Conservation (phyloP, 2,888 invertebrate species). For the Carabus problematicus region DNA sequence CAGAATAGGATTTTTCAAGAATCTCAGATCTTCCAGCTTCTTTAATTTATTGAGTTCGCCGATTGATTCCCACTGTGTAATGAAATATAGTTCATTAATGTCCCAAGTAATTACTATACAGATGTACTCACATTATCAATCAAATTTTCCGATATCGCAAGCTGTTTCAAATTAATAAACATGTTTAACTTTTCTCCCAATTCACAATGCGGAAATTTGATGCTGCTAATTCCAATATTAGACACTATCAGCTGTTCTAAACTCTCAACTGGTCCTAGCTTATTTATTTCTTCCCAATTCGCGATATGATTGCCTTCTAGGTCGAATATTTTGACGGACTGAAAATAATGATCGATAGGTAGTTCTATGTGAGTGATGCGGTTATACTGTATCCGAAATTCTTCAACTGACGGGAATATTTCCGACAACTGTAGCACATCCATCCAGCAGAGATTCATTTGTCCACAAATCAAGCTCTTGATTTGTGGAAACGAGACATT, state of each 20-base stretch:
- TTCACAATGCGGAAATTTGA: slow-evolving; percentile 65
- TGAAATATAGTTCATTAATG: slow-evolving; percentile 29
- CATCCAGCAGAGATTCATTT: slow-evolving; percentile 74
- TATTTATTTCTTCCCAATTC: slow-evolving; percentile 80
- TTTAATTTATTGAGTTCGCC: slow-evolving; percentile 83
- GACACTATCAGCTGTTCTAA: slow-evolving; percentile 68
- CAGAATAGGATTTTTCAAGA: slow-evolving; percentile 75
- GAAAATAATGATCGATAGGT: slow-evolving; percentile 49
- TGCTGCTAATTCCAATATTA: slow-evolving; percentile 65
- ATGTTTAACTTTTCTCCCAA: slow-evolving; percentile 63
- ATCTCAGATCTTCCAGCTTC: slow-evolving; percentile 71
- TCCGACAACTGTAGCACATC: slow-evolving; percentile 71
- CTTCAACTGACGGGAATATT: slow-evolving; percentile 75
- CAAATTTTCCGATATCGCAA: slow-evolving; percentile 78
- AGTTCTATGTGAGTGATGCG: slow-evolving; percentile 65
- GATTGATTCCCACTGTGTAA: slow-evolving; percentile 79
- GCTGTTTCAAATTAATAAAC: slow-evolving; percentile 73
- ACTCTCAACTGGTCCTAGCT: slow-evolving; percentile 66
- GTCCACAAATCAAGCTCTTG: slow-evolving; percentile 73
- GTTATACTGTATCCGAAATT: slow-evolving; percentile 78
- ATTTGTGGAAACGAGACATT: slow-evolving; percentile 67
- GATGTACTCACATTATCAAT: slow-evolving; percentile 74
- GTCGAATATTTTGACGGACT: slow-evolving; percentile 61
- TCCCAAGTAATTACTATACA: neutral
- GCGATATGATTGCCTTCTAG: slow-evolving; percentile 80